Conservation (phyloP, 2,113 vertebrate species). For the Microcebus ravelobensis region DNA sequence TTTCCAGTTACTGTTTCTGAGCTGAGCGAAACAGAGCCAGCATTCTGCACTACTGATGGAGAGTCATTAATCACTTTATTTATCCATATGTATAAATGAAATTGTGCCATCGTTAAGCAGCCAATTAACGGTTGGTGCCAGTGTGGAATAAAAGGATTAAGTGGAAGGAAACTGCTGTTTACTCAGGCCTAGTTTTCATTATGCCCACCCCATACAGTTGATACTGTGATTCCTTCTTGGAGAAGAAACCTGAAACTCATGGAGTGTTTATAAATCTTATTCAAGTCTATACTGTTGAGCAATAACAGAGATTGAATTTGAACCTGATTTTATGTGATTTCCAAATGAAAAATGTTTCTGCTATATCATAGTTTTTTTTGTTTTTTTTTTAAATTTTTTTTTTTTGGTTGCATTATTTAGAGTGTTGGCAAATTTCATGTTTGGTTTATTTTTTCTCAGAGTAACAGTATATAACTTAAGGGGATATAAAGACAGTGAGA, state of each 20-base stretch:
- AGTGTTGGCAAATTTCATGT: background rate
- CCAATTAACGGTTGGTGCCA: background rate
- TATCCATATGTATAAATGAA: conserved; percentile 32
- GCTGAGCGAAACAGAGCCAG: conserved; percentile 21
- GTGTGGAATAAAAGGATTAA: background rate
- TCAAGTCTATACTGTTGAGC: background rate
- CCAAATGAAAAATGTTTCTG: background rate
- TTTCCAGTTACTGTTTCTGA: conserved; percentile 6
- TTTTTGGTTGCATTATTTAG: background rate
- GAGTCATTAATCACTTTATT: conserved; percentile 50
- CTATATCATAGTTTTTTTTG: background rate
- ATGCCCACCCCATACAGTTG: background rate
- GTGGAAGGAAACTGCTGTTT: background rate
- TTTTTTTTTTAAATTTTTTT: background rate
- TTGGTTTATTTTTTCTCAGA: background rate
- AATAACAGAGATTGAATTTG: background rate
- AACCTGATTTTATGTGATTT: background rate
- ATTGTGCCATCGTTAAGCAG: background rate
- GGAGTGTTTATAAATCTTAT: background rate
- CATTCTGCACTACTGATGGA: background rate
- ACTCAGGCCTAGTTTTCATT: background rate
- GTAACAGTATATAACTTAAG: background rate
- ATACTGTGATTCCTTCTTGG: background rate
- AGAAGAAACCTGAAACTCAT: background rate
- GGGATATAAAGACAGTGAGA: background rate